Base-by-base conservation (phyloP, 2,888 invertebrate genomes). In the Sepiola atlantica region DNA sequence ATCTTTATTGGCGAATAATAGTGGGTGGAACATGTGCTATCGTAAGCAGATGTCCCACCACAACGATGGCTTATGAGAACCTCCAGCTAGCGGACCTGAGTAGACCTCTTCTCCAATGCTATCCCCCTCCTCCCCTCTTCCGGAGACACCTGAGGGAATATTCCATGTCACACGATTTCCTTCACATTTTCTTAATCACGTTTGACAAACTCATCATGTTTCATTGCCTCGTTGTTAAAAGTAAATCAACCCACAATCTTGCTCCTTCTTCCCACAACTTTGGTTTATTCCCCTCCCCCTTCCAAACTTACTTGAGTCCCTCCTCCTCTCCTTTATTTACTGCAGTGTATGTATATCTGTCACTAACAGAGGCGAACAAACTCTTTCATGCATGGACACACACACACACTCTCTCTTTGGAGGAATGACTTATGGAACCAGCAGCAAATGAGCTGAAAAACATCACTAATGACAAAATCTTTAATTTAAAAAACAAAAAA, bases 61-160 rank as follows among this genome's bases (percentile, higher is more conserved):
- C 95, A 3, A 95, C 14, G 77, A 95, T 93, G 95, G 96, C 91
- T 94, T 95, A 8, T 94, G 96, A 90, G 95, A 95, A 94, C 96
- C 96, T 18, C 96, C 96, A 54, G 94, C 95, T 14, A 96, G 95
- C 94, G 96, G 61, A 95, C 96, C 54, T 94, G 32, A 94, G 94
- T 77, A 91, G 94, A n/a, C 93, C 95, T 32, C 94, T 94, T 61
- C 94, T 95, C 94, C 94, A 94, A 91, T 94, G 95, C 91, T 95
- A 94, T 55, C 28, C 54, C 54, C 35, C 28, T 54, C 54, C 35
- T n/a, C 92, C 54, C n/a, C 45, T 92, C 16, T 10, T n/a, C 28
- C 77, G 14, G 77, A 32, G 77, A 77, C n/a, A 2, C 32, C 32
- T 18, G 14, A 14, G 18, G 14, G 28, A 77, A 77, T 61, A 77